Percentiles rank a stretch among this genome's conserved stretches.
Evolutionary conservation across 2,113 vertebrate species (phyloP).

Genomic region (Gobiocypris rarus): DNA sequence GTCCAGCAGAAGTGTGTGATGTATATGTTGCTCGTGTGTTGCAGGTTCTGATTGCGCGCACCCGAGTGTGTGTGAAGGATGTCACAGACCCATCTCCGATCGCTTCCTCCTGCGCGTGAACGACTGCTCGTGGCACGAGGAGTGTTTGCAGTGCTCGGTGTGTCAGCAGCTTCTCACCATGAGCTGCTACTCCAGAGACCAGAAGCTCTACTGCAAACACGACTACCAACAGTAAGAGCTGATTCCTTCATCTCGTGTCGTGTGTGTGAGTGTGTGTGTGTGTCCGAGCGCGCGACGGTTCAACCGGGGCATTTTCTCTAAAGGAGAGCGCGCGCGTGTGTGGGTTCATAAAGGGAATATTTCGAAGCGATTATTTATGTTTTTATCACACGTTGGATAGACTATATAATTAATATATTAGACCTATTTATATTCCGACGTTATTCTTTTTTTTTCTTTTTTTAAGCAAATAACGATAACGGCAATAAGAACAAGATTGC

Average conservation of each 20-base stretch:
- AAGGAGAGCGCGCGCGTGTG: neutral
- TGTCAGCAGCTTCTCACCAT: conserved; percentile 90
- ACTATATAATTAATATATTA: neutral
- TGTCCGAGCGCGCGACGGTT: neutral
- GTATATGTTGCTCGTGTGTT: conserved; percentile 24
- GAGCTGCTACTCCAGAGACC: conserved; percentile 89
- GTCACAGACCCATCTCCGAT: conserved; percentile 88
- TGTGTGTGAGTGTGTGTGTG: neutral
- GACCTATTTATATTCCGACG: neutral
- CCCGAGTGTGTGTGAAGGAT: conserved; percentile 88
- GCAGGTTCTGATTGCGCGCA: conserved; percentile 83
- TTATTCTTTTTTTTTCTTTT: neutral
- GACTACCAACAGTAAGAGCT: conserved; percentile 92
- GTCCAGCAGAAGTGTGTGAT: neutral
- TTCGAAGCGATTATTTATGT: neutral
- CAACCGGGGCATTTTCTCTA: no score
- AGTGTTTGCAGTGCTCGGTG: conserved; percentile 88
- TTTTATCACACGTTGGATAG: neutral
- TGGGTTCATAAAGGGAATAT: neutral
- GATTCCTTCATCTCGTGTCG: neutral
- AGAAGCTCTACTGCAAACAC: conserved; percentile 89
- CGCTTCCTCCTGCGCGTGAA: conserved; percentile 93
- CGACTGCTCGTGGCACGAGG: conserved; percentile 91
- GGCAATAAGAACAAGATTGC: neutral
- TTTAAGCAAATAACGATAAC: neutral